Percentiles rank a stretch among this genome's conserved stretches.
phyloP scores from a whole-genome alignment of 2,888 invertebrate species.

The Lithophane ornitopus region DNA sequence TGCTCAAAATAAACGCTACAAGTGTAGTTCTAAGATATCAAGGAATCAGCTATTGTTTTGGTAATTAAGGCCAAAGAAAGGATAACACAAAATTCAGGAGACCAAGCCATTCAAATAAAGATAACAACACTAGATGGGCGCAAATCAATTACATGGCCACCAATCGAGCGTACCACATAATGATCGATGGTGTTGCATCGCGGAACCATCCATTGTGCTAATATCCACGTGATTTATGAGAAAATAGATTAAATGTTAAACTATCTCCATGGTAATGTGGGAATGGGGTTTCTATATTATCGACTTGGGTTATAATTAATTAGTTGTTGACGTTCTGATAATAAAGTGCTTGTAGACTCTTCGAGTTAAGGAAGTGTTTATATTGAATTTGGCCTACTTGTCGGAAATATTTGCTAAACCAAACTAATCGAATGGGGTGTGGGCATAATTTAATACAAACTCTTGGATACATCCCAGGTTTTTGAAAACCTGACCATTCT shows the following conservation, averaged over 20 bases:
- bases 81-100: neutral
- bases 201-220: constrained; percentile 60
- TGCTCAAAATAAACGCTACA: neutral
- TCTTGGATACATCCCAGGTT: neutral
- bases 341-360: neutral
- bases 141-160: constrained; percentile 54
- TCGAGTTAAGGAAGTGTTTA: neutral
- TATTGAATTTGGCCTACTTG: neutral
- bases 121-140: constrained; percentile 21
- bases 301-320: constrained; percentile 16
- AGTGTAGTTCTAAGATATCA: neutral
- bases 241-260: constrained; percentile 63
- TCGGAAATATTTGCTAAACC: neutral
- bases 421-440: neutral
- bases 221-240: constrained; percentile 64
- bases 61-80: constrained; percentile 20
- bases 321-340: constrained; percentile 37
- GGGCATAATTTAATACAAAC: neutral
- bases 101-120: neutral
- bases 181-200: constrained; percentile 60
- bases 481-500: neutral
- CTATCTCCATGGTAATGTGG: constrained; percentile 42
- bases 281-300: constrained; percentile 43
- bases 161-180: constrained; percentile 35
- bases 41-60: constrained; percentile 1